A percentile compares a stretch with the other conserved stretches of the same genome.
These are phyloP conservation scores for Echiichthys vipera DNA, from an alignment of 2,797 vertebrate species.

Conservation along the genomic window DNA sequence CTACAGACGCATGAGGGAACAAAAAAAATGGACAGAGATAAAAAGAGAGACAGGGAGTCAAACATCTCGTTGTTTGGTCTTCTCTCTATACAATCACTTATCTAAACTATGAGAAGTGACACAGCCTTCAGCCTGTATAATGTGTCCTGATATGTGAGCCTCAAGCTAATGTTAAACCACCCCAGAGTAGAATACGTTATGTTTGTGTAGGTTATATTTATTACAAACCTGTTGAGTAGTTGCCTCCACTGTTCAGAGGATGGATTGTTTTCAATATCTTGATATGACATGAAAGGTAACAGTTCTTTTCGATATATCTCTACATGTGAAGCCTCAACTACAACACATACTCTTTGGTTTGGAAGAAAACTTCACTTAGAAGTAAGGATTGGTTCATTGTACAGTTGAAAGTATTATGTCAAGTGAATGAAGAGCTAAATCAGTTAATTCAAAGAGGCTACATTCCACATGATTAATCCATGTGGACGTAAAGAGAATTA, in stretches of 20 bases:
- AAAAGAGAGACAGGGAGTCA: conserved; percentile 18
- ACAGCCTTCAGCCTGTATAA: background rate
- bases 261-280: background rate
- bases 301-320: background rate
- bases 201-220: background rate
- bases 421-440: background rate
- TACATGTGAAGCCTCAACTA: background rate
- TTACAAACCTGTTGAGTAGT: background rate
- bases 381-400: background rate
- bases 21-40: conserved; percentile 24
- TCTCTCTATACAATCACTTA: conserved; percentile 15
- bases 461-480: no score
- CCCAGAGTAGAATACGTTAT: conserved; percentile 3
- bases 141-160: background rate
- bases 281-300: background rate
- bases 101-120: conserved; percentile 27
- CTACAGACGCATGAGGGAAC: conserved; percentile 6
- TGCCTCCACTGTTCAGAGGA: background rate
- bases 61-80: conserved; percentile 35
- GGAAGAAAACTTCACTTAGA: background rate
- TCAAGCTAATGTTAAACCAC: background rate
- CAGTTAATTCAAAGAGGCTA: background rate
- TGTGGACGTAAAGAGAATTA: background rate
- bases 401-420: background rate
- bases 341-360: background rate